Evolutionary conservation across 2,113 vertebrate species (phyloP), one percentile per base, ranked within the genome.

Genomic region (Aegithalos caudatus): DNA sequence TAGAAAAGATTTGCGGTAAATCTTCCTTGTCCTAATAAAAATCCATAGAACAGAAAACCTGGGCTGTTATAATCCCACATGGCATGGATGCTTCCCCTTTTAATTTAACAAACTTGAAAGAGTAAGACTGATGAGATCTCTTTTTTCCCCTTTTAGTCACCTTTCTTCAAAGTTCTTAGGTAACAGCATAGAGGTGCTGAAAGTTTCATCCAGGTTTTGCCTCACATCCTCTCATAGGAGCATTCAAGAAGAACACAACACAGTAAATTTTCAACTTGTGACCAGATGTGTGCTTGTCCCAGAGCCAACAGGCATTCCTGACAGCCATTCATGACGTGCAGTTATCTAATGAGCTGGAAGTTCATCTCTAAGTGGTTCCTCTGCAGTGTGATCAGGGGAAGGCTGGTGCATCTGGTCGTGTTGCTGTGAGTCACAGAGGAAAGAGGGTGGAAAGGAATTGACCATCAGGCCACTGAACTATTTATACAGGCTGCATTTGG

Each of bases 341-440:
- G 9, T 56, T 60, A 22, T 23, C 38, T 48, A 61, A 51, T 31
- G 24, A 47, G 10, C 18, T 87, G 60, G 7, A 11, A 38, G 24
- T 45, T 84, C 5, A 21, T 23, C 31, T 78, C 51, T 54, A 25
- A 47, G 31, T 14, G 11, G 9, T 35, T 62, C 20, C 27, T 25
- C 24, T 71, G 47, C 64, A 57, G 21, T 4, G 18, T 40, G 64
- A 31, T 33, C 5, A 5, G 2, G 8, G 11, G 5, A 8, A 62
- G 12, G 14, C 13, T 28, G 42, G 7, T 9, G 8, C 18, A 1
- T 60, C 7, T 0, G 3, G 28, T 61, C 45, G 3, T 20, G 29
- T 7, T 66, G 28, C 69, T 17, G 23, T 2, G 12, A 35, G 10
- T 8, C 62, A 28, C 12, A 2, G 56, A 69, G 45, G 18, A 71